Evolutionary conservation across 2,888 invertebrate genomes (phyloP).

Genomic region (Ypsolopha scabrella): DNA sequence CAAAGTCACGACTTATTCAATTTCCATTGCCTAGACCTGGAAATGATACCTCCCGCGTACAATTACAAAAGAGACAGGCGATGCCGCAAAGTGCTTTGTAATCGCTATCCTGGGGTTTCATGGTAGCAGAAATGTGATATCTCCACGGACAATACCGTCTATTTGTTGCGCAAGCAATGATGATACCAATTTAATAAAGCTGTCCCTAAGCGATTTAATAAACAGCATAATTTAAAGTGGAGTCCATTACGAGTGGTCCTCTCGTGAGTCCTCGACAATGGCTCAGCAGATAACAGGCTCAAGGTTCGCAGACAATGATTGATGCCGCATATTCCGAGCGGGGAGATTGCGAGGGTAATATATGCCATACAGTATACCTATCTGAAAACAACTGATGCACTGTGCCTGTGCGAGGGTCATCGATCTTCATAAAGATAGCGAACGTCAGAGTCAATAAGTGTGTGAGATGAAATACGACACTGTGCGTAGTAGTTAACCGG

Average conservation of each 20-base stretch:
- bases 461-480: not conserved
- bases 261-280: not conserved
- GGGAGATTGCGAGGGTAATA: constrained; percentile 28
- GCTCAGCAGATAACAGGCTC: constrained; percentile 10
- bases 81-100: constrained; percentile 29
- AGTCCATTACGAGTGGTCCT: too few relatives aligned
- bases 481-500: too few relatives aligned
- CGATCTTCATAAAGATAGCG: constrained; percentile 19
- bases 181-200: not conserved
- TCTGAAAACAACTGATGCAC: constrained; percentile 17
- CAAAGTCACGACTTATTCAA: constrained; percentile 39
- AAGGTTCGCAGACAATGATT: constrained; percentile 47
- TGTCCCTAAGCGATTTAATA: too few relatives aligned
- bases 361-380: constrained; percentile 24
- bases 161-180: not conserved
- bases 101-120: constrained; percentile 27
- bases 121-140: constrained; percentile 11
- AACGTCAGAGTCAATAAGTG: constrained; percentile 12
- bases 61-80: constrained; percentile 36
- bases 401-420: constrained; percentile 19
- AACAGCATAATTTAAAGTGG: too few relatives aligned
- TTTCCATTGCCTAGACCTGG: constrained; percentile 29
- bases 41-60: constrained; percentile 28
- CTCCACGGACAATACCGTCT: too few relatives aligned
- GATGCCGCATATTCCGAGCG: constrained; percentile 31